Conservation (phyloP, 2,888 invertebrate genomes). For the Hoplodrina ambigua region DNA sequence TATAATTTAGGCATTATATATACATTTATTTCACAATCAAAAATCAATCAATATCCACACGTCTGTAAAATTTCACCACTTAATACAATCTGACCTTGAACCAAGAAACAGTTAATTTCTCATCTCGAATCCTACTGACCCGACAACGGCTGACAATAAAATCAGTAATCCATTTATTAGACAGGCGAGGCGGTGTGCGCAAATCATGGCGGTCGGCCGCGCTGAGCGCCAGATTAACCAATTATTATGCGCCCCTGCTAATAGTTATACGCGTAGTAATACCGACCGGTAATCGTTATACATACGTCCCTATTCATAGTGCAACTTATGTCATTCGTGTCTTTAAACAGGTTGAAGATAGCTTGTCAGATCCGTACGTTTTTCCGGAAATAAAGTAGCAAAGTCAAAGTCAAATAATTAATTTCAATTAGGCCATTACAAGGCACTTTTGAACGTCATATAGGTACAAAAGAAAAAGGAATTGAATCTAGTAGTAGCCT, state of each 20-base stretch:
- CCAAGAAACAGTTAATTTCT: not conserved
- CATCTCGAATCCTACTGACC: slow-evolving; percentile 4
- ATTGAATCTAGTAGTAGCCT: too few species aligned
- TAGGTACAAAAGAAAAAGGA: too few species aligned
- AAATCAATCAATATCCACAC: too few species aligned
- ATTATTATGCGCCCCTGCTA: slow-evolving; percentile 74
- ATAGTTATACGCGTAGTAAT: slow-evolving; percentile 63
- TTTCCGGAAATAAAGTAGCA: too few species aligned
- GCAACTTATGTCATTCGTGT: not conserved
- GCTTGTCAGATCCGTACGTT: not conserved
- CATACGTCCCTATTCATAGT: not conserved
- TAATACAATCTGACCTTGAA: not conserved
- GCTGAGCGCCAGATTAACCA: slow-evolving; percentile 74
- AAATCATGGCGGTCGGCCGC: slow-evolving; percentile 72
- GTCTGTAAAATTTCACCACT: not conserved
- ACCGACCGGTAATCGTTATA: slow-evolving; percentile 8
- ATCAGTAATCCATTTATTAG: slow-evolving; percentile 59
- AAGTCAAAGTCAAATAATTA: too few species aligned
- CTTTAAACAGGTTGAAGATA: not conserved
- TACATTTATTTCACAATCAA: too few species aligned
- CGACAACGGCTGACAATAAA: slow-evolving; percentile 43
- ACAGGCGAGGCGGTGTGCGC: slow-evolving; percentile 66
- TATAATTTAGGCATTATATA: too few species aligned
- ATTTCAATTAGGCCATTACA: too few species aligned
- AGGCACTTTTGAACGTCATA: too few species aligned